Conservation (phyloP, 2,888 invertebrate species). For the Drosophila subquinaria region DNA sequence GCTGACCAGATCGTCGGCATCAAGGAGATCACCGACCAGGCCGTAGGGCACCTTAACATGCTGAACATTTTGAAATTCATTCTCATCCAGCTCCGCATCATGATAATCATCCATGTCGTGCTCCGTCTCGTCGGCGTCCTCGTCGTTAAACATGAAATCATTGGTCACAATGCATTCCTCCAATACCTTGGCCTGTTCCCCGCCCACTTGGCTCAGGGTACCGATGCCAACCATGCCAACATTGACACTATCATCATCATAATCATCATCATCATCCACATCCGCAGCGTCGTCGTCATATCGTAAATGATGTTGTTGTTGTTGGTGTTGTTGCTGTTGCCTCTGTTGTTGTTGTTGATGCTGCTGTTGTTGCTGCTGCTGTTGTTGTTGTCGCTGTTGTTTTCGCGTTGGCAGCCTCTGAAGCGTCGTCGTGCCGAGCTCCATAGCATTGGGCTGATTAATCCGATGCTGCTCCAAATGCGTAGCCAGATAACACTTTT, state of each 20-base stretch:
- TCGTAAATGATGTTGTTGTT: conserved; percentile 13
- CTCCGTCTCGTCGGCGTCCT: conserved; percentile 43
- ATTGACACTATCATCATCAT: conserved; percentile 33
- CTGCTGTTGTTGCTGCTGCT: neutral
- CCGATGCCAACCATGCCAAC: conserved; percentile 31
- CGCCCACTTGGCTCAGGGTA: conserved; percentile 30
- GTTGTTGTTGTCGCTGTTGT: conserved; percentile 29
- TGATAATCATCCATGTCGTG: conserved; percentile 39
- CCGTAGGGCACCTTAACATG: conserved; percentile 53
- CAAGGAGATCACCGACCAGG: conserved; percentile 55
- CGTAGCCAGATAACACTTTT: conserved; percentile 82
- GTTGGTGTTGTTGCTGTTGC: neutral
- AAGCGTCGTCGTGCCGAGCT: neutral
- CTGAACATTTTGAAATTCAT: conserved; percentile 51
- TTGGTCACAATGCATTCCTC: conserved; percentile 79
- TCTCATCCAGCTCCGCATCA: conserved; percentile 54
- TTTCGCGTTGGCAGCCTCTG: conserved; percentile 31
- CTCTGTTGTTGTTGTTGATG: neutral
- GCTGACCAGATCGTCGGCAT: conserved; percentile 55
- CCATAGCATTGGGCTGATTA: neutral
- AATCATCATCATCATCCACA: conserved; percentile 29
- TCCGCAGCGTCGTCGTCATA: conserved; percentile 12
- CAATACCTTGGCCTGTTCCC: conserved; percentile 60
- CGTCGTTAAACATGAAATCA: conserved; percentile 73
- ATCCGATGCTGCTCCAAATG: conserved; percentile 80